phyloP scores from a whole-genome alignment of 2,797 vertebrate species.

The Varecia variegata region DNA sequence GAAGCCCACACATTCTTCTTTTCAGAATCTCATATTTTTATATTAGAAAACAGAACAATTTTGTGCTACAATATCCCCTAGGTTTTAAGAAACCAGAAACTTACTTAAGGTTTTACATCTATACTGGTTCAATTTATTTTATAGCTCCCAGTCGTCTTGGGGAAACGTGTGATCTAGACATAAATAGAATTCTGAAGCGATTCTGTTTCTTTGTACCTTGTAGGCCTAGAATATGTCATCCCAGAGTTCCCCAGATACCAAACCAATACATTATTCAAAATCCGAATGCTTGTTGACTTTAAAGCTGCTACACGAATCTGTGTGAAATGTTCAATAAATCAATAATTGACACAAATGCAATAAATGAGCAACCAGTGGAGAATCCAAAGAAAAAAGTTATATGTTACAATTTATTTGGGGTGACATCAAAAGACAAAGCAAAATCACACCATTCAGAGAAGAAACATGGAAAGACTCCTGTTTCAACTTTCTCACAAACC shows the following conservation, averaged over 20 bases:
- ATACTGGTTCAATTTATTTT: constrained; percentile 48
- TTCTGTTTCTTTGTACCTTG: background rate
- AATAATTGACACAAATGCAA: background rate
- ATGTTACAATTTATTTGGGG: background rate
- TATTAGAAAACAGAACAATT: constrained; percentile 31
- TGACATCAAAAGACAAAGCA: background rate
- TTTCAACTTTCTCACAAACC: background rate
- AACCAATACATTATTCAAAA: background rate
- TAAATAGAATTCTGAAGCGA: background rate
- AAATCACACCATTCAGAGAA: background rate
- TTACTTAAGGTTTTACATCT: background rate
- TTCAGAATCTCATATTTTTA: background rate
- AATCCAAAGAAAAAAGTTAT: background rate
- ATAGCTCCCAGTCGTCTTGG: background rate
- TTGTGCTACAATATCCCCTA: background rate
- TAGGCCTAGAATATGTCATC: background rate
- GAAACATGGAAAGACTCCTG: background rate
- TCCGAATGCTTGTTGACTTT: background rate
- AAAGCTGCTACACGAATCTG: background rate
- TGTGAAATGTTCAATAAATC: background rate
- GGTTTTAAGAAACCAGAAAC: constrained; percentile 1
- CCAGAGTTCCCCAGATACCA: background rate
- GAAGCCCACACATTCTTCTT: background rate
- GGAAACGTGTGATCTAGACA: background rate
- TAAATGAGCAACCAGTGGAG: background rate